Evolutionary conservation across 2,888 invertebrate genomes (phyloP).

Genomic region (Pseudanteris insignis): DNA sequence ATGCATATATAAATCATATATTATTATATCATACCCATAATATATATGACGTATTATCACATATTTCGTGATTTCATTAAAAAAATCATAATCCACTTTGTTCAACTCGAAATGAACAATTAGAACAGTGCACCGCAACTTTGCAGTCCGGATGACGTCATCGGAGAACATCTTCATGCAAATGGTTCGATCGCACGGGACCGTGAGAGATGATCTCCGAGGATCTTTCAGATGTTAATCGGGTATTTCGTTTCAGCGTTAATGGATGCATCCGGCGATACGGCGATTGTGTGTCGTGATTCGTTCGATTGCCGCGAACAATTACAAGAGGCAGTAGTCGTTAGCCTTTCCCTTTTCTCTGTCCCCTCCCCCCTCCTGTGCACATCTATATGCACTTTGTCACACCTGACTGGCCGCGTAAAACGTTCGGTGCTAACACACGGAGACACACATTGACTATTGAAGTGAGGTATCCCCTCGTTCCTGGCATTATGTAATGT

Average conservation of each 20-base stretch:
- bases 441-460: neutral
- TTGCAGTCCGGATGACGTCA: too few relatives aligned
- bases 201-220: slow-evolving; percentile 24
- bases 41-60: too few relatives aligned
- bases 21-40: too few relatives aligned
- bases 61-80: too few relatives aligned
- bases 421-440: slow-evolving; percentile 39
- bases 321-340: slow-evolving; percentile 64
- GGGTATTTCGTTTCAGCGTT: slow-evolving; percentile 25
- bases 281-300: slow-evolving; percentile 48
- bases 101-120: too few relatives aligned
- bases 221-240: slow-evolving; percentile 25
- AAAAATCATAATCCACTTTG: too few relatives aligned
- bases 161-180: slow-evolving; percentile 27
- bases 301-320: slow-evolving; percentile 56
- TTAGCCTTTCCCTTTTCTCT: slow-evolving; percentile 56
- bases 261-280: slow-evolving; percentile 34
- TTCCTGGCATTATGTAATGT: slow-evolving; percentile 50
- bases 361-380: slow-evolving; percentile 58
- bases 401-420: slow-evolving; percentile 60
- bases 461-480: slow-evolving; percentile 46
- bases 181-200: slow-evolving; percentile 26
- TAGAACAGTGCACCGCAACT: too few relatives aligned
- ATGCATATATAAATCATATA: too few relatives aligned
- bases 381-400: slow-evolving; percentile 59